Evolutionary conservation across 2,888 invertebrate genomes (phyloP).

Genomic region (Autographa gamma): DNA sequence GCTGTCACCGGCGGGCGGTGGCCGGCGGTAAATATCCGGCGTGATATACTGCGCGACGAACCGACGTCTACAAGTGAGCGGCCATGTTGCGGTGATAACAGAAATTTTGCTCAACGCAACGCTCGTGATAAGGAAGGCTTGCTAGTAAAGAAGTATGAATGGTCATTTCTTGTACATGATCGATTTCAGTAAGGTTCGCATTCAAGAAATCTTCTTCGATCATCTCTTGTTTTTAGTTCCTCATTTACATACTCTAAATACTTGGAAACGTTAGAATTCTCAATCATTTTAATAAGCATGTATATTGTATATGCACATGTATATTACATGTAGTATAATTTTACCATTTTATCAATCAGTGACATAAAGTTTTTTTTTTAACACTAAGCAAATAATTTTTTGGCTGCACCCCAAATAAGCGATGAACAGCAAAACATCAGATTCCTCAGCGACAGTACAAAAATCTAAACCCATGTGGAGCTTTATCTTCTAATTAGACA

Average conservation of each 20-base stretch:
- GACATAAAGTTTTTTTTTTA: too few relatives aligned
- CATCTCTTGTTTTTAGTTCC: background rate
- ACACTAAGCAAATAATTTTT: too few relatives aligned
- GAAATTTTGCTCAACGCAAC: conserved; percentile 51
- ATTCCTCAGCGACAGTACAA: too few relatives aligned
- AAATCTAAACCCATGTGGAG: too few relatives aligned
- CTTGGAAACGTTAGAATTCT: too few relatives aligned
- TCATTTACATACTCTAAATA: too few relatives aligned
- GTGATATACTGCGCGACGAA: conserved; percentile 80
- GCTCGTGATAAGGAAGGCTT: conserved; percentile 39
- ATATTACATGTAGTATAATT: too few relatives aligned
- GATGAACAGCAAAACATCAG: too few relatives aligned
- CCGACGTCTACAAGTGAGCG: conserved; percentile 69
- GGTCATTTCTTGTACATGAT: background rate
- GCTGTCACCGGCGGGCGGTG: conserved; percentile 83
- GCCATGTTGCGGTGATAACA: conserved; percentile 58
- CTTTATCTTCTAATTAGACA: background rate
- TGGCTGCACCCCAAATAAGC: too few relatives aligned
- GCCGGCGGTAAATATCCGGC: conserved; percentile 79
- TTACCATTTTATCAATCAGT: too few relatives aligned
- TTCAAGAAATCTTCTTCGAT: background rate
- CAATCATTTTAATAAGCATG: too few relatives aligned
- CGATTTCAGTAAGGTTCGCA: background rate
- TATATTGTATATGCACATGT: too few relatives aligned
- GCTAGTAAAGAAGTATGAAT: background rate